phyloP scores from a whole-genome alignment of 92 coral and sea anemone genomes.

The Blastomussa wellsi region DNA sequence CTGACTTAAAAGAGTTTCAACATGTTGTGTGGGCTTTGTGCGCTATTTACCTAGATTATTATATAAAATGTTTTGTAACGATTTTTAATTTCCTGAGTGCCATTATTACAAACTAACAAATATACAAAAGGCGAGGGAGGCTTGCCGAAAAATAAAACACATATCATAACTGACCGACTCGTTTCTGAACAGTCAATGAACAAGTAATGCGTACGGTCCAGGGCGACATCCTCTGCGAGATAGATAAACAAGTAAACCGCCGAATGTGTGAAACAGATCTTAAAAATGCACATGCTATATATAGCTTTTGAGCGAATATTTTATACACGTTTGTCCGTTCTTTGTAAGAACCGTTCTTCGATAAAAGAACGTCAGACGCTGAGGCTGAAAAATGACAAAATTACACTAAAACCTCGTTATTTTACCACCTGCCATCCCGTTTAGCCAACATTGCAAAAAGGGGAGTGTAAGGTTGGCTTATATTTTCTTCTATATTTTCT shows the following conservation, averaged over 20 bases:
- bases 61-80: not conserved
- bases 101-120: not conserved
- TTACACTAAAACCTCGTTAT: not conserved
- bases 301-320: too few species aligned
- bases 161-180: not conserved
- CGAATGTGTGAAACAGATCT: too few species aligned
- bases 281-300: too few species aligned
- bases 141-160: not conserved
- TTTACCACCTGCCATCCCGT: not conserved
- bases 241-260: not conserved
- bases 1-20: not conserved
- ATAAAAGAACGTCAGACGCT: too few species aligned
- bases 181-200: not conserved
- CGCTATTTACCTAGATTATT: not conserved
- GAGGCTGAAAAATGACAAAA: not conserved
- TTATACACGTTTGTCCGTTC: too few species aligned
- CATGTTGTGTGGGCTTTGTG: not conserved
- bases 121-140: not conserved
- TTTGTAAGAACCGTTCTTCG: not conserved
- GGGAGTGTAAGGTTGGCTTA: too few species aligned
- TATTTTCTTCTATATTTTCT: too few species aligned
- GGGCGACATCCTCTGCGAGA: too few species aligned
- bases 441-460: too few species aligned
- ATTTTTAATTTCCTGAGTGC: slow-evolving; percentile 17
- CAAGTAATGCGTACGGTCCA: not conserved